Conservation (phyloP, 2,888 invertebrate species). For the Ornithoptera priamus region DNA sequence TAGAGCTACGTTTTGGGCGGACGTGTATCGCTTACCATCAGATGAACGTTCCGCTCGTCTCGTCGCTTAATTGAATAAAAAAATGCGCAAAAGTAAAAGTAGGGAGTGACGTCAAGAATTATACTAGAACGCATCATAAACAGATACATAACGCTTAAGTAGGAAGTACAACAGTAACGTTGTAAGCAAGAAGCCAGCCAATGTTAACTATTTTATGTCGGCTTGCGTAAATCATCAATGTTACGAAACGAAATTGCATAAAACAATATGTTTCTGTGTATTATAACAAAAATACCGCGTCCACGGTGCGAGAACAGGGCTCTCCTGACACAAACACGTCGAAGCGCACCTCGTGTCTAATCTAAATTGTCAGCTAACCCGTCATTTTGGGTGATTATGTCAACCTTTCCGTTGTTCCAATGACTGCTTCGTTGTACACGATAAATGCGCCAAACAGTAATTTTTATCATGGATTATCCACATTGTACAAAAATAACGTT, state of each 20-base stretch:
- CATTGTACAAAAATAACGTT: not conserved
- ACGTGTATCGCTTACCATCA: too few species aligned
- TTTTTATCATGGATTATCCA: constrained; percentile 6
- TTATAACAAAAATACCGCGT: constrained; percentile 54
- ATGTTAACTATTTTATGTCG: constrained; percentile 30
- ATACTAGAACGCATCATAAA: constrained; percentile 25
- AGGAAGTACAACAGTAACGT: constrained; percentile 24
- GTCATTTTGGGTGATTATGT: constrained; percentile 71
- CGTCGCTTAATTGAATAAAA: too few species aligned
- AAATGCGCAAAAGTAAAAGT: constrained; percentile 30
- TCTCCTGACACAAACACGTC: constrained; percentile 62
- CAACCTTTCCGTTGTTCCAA: constrained; percentile 52
- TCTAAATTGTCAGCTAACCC: constrained; percentile 61
- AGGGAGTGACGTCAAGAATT: constrained; percentile 16
- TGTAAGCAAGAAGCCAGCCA: constrained; percentile 30
- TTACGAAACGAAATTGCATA: constrained; percentile 52
- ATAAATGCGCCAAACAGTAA: not conserved
- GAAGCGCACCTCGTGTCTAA: constrained; percentile 50
- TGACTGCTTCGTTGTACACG: constrained; percentile 4
- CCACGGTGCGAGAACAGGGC: constrained; percentile 64
- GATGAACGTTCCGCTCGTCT: too few species aligned
- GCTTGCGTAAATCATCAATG: constrained; percentile 36
- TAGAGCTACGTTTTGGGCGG: too few species aligned
- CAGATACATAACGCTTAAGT: constrained; percentile 25
- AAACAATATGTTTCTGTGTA: constrained; percentile 52